Base-by-base conservation (phyloP, 1,140 invertebrate species). In the Sitobion miscanthi region DNA sequence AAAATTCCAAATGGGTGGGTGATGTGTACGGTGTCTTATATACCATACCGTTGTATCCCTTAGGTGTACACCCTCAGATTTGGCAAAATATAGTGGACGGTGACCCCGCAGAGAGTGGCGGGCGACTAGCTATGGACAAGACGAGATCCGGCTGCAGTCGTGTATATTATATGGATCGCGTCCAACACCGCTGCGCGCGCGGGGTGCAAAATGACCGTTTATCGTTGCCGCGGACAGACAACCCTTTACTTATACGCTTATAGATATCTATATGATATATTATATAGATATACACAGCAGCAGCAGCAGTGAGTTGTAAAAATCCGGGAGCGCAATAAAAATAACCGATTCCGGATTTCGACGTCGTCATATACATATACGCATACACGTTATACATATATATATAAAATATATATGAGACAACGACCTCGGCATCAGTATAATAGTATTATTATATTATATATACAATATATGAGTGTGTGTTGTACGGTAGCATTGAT, bases 311-410 rank as follows among this genome's bases (percentile, higher is more conserved):
- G 30, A 54, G 52, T 89, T 89, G 20, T 54, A 54, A 35, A 89
- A 52, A 89, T 54, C 35, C 35, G 87, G 52, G 45, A 38, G 87
- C 35, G 35, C 88, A 57, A 90, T 90, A 90, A 54, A 88, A 91
- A 69, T 82, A 49, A 77, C 90, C 38, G 90, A 91, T 49, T 91
- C 35, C 23, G 42, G 90, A 91, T 77, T 91, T 57, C 62, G 62
- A 77, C 25, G 42, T n/a, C 6, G 86, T 30, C 45, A 45, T 85
- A n/a, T 42, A 42, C 38, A 38, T 38, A 38, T 38, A 38, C 38
- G 38, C 23, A 30, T 69, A n/a, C n/a, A 57, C 30, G 25, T 57
- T 57, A 57, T 25, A 47, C 9, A 47, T 47, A 47, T 47, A 47
- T 47, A 47, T 62, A 69, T 20, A 52, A 52, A 20, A 54, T 77